These are phyloP conservation scores for Sitta carolinensis DNA, from an alignment of 2,797 vertebrate species.

Conservation along the genomic window DNA sequence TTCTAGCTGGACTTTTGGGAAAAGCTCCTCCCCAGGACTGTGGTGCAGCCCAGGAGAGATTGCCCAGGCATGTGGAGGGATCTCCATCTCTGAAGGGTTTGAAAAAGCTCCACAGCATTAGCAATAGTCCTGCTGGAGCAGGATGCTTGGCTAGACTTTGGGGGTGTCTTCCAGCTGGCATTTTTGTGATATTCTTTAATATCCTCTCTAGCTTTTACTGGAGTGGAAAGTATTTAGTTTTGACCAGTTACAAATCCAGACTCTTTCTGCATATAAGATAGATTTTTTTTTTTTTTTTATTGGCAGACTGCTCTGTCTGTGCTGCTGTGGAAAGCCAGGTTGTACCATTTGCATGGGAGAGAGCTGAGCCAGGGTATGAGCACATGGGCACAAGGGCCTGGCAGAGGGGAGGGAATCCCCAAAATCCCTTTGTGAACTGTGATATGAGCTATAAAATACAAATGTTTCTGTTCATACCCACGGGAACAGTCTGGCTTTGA, in stretches of 20 bases:
- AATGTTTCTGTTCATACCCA: neutral
- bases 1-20: neutral
- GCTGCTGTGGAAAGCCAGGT: neutral
- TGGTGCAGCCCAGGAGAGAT: neutral
- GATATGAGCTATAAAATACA: neutral
- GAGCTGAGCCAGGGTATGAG: neutral
- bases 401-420: neutral
- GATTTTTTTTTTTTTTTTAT: neutral
- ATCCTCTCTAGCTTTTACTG: conserved; percentile 52
- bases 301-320: neutral
- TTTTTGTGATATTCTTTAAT: conserved; percentile 55
- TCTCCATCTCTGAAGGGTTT: neutral
- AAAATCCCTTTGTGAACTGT: neutral
- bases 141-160: neutral
- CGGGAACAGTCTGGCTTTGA: neutral
- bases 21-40: neutral
- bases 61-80: neutral
- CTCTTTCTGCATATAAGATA: neutral
- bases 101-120: neutral
- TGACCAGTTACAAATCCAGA: conserved; percentile 3
- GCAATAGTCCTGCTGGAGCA: neutral
- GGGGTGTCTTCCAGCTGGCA: conserved; percentile 19
- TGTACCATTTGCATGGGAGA: neutral
- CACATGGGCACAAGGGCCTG: neutral
- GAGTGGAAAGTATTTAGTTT: conserved; percentile 53